Conservation (phyloP, 2,888 invertebrate genomes). For the Synergus japonicus region DNA sequence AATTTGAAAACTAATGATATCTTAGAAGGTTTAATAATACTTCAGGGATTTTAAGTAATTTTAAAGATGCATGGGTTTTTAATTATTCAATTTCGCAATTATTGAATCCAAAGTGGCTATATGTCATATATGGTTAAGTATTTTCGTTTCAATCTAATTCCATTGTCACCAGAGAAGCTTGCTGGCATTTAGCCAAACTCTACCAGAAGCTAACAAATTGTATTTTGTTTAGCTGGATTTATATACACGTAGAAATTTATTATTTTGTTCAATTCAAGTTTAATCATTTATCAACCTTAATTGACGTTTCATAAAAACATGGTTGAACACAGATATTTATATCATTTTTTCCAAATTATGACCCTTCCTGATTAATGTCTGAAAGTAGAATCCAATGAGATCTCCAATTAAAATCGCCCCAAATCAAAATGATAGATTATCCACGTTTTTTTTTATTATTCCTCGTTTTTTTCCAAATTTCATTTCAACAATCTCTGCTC, state of each 20-base stretch:
- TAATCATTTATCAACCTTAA: neutral
- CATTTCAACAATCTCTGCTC: neutral
- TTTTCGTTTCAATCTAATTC: conserved; percentile 15
- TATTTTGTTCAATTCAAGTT: neutral
- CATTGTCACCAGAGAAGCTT: conserved; percentile 51
- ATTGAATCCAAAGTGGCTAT: too few species aligned
- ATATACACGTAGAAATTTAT: neutral
- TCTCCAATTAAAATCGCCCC: neutral
- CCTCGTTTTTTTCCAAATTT: neutral
- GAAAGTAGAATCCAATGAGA: neutral
- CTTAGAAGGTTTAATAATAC: too few species aligned
- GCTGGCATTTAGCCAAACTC: conserved; percentile 45
- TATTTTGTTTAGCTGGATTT: conserved; percentile 49
- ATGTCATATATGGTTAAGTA: neutral
- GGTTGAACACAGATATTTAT: too few species aligned
- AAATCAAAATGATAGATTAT: neutral
- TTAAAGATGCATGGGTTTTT: too few species aligned
- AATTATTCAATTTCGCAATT: too few species aligned
- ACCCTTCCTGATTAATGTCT: too few species aligned
- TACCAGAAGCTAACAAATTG: conserved; percentile 51
- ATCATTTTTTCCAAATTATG: too few species aligned
- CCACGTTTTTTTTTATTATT: neutral
- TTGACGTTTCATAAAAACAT: too few species aligned
- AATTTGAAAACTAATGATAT: too few species aligned
- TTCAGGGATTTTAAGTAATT: too few species aligned